Percentiles rank a stretch among this genome's conserved stretches.
Evolutionary conservation across 1,140 invertebrate genomes (phyloP).

Genomic region (Rhagoletis pomonella): DNA sequence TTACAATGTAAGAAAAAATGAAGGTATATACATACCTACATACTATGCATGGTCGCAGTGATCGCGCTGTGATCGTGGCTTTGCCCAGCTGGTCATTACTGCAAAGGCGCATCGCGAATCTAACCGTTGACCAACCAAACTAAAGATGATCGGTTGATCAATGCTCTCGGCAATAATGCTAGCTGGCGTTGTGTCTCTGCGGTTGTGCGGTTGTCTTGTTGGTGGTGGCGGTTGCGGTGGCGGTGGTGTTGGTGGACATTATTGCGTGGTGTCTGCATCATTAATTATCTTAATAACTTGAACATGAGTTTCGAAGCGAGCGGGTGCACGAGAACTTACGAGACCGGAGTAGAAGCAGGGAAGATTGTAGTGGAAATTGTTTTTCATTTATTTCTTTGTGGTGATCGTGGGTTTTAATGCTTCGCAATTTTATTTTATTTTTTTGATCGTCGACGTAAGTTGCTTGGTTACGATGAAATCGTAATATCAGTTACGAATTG

Average conservation of each 20-base stretch:
- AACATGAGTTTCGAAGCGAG: conserved; percentile 63
- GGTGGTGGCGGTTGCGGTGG: neutral
- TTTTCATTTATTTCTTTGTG: conserved; percentile 3
- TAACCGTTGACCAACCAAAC: neutral
- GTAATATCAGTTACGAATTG: neutral
- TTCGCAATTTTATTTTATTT: neutral
- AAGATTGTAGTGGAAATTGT: neutral
- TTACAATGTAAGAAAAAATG: neutral
- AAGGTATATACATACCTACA: neutral
- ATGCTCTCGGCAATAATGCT: conserved; percentile 29
- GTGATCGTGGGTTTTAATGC: neutral
- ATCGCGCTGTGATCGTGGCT: neutral
- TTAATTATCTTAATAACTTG: conserved; percentile 74
- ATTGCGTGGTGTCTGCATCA: conserved; percentile 73
- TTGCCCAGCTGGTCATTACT: conserved; percentile 18
- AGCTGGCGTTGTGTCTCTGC: neutral
- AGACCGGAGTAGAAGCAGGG: neutral
- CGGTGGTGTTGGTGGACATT: conserved; percentile 67
- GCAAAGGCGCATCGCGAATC: conserved; percentile 25
- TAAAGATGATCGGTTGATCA: conserved; percentile 49
- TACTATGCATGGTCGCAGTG: neutral
- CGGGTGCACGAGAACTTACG: neutral
- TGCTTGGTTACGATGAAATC: neutral
- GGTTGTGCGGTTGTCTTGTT: neutral
- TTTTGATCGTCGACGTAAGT: too few relatives aligned